phyloP scores from a whole-genome alignment of 2,888 invertebrate species.

The Ophioninae sp. region DNA sequence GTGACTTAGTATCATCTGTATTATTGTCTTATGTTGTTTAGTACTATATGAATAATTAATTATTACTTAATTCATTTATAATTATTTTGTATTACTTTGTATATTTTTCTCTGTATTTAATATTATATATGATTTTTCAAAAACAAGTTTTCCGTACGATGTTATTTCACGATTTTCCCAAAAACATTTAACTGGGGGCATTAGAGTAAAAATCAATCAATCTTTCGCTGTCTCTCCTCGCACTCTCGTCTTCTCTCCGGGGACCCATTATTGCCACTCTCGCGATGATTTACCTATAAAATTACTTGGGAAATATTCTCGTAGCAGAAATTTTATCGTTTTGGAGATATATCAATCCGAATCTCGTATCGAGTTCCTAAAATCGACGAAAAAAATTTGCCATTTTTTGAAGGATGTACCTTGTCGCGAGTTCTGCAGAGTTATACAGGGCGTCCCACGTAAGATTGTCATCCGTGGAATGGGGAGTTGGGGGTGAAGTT shows the following conservation, averaged over 20 bases:
- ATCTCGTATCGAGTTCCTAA: background rate
- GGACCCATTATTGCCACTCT: background rate
- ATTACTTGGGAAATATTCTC: background rate
- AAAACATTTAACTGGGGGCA: too few relatives aligned
- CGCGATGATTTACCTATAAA: background rate
- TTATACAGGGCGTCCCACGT: too few relatives aligned
- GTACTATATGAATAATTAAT: too few relatives aligned
- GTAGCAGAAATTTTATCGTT: background rate
- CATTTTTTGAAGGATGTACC: background rate
- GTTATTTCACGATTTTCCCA: background rate
- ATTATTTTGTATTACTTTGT: conserved; percentile 1
- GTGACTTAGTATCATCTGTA: too few relatives aligned
- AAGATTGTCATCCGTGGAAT: too few relatives aligned
- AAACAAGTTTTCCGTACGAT: background rate
- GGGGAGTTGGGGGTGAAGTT: too few relatives aligned
- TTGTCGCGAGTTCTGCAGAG: background rate
- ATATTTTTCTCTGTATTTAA: too few relatives aligned
- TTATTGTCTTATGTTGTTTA: too few relatives aligned
- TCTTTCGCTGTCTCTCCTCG: too few relatives aligned
- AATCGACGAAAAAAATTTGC: background rate
- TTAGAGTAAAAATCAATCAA: too few relatives aligned
- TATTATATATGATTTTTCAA: background rate
- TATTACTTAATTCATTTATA: too few relatives aligned
- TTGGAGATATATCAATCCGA: background rate
- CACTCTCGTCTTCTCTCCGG: background rate